A percentile compares a stretch with the other conserved stretches of the same genome.
These are phyloP conservation scores for Solea senegalensis DNA, from an alignment of 2,113 vertebrate genomes.

Conservation along the genomic window DNA sequence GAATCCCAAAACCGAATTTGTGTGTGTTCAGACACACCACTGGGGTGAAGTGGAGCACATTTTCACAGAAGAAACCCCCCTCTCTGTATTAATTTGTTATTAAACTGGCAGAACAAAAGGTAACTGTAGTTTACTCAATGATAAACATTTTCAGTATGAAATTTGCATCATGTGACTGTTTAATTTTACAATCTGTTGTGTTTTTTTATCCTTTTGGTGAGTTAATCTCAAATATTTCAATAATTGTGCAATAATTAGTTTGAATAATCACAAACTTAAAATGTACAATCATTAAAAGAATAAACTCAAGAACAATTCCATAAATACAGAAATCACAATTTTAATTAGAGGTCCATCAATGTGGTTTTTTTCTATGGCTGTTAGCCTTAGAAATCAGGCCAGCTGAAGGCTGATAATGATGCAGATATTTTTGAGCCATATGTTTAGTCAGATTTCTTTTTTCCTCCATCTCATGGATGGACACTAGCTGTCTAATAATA, in stretches of 20 bases:
- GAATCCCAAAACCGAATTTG: conserved; percentile 77
- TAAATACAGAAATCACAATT: conserved; percentile 12
- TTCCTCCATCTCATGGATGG: no score
- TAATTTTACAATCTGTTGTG: conserved; percentile 55
- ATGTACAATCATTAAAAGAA: conserved; percentile 43
- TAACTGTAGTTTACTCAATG: conserved; percentile 83
- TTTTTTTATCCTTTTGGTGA: conserved; percentile 56
- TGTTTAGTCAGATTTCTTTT: no score
- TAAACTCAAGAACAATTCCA: conserved; percentile 12
- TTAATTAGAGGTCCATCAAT: no score
- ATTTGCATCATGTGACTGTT: conserved; percentile 67
- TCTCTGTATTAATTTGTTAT: conserved; percentile 84
- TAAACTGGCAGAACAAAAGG: conserved; percentile 84
- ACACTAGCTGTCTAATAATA: no score
- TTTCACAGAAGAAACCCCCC: conserved; percentile 79
- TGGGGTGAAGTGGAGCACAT: conserved; percentile 79
- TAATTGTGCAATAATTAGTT: conserved; percentile 25
- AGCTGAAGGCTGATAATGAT: no score
- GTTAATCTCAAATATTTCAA: conserved; percentile 41
- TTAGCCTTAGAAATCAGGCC: no score
- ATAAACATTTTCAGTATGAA: conserved; percentile 66
- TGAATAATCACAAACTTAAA: conserved; percentile 35
- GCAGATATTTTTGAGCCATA: no score
- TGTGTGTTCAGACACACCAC: conserved; percentile 76
- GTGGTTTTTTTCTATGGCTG: no score